Base-by-base conservation (phyloP, 2,797 vertebrate genomes). In the Corythornis leucogaster region DNA sequence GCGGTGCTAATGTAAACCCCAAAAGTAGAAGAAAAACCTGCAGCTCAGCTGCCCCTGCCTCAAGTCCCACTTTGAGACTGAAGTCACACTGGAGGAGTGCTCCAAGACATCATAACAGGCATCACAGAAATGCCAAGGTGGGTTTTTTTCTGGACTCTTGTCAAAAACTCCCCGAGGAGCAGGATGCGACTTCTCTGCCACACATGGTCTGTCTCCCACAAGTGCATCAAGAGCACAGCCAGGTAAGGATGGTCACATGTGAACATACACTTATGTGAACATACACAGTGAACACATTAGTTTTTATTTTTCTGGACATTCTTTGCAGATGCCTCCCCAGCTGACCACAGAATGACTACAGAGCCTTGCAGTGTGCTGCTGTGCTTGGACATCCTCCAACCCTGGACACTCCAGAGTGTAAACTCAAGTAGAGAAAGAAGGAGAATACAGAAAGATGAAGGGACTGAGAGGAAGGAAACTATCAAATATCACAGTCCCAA, bases 401-500 rank as follows among this genome's bases (percentile, higher is more conserved):
- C 92, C 81, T 66, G 76, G 91, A 85, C 73, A 63, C 69, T 91
- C 45, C 26, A 17, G 70, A 93, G 55, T 19, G 42, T 77, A 67
- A 87, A 94, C 35, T 78, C 75, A 93, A 93, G 79, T 68, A 69
- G 28, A 59, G 55, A 90, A 87, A 93, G 62, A 61, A 79, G 10
- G 38, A 91, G 59, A 87, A 69, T 45, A 66, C 7, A 89, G 71
- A 82, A 68, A 70, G 95, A 89, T 83, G 67, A 94, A 95, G 85
- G 85, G 76, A 83, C 71, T 15, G 48, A 94, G 54, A 95, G 94
- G 93, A 96, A 96, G 93, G 93, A 96, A 96, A 59, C 76, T 46
- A 95, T 94, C 86, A 90, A 85, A 93, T 92, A 80, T 83, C 94
- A 85, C 69, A 80, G 5, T 38, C 79, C 50, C 51, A 78, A 80